Percentiles rank a stretch among this genome's conserved stretches.
Evolutionary conservation across 2,113 vertebrate genomes (phyloP).

Genomic region (Vireo altiloquus): DNA sequence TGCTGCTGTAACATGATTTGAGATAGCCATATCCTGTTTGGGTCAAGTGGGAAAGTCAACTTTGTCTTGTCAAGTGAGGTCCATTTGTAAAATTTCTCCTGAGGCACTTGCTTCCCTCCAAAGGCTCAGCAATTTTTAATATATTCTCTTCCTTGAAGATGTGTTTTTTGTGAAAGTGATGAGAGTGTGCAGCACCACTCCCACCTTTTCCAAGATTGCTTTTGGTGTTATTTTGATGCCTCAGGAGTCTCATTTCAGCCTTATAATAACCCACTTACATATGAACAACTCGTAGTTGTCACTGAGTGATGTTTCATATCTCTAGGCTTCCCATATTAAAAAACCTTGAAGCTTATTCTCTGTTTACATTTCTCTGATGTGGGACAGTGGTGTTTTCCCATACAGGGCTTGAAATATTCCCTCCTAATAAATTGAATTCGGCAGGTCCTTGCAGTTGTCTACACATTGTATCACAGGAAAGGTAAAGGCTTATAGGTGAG

Average conservation of each 20-base stretch:
- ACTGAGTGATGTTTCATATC: neutral
- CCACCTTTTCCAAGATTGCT: neutral
- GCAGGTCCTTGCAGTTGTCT: conserved; percentile 51
- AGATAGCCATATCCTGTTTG: neutral
- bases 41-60: conserved; percentile 1
- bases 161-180: neutral
- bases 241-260: neutral
- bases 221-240: conserved; percentile 2
- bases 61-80: neutral
- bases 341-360: conserved; percentile 45
- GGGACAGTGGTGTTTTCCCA: conserved; percentile 45
- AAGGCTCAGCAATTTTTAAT: conserved; percentile 25
- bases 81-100: neutral
- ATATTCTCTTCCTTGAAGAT: conserved; percentile 12
- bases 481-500: neutral
- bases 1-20: neutral
- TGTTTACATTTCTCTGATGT: conserved; percentile 58
- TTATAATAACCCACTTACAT: neutral
- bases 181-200: neutral
- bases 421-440: conserved; percentile 52
- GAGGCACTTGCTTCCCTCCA: neutral
- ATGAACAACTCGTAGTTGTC: neutral
- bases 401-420: conserved; percentile 50
- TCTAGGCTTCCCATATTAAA: neutral
- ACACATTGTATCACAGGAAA: neutral